Conservation (phyloP, 1,140 invertebrate genomes). For the Temnothorax nylanderi region DNA sequence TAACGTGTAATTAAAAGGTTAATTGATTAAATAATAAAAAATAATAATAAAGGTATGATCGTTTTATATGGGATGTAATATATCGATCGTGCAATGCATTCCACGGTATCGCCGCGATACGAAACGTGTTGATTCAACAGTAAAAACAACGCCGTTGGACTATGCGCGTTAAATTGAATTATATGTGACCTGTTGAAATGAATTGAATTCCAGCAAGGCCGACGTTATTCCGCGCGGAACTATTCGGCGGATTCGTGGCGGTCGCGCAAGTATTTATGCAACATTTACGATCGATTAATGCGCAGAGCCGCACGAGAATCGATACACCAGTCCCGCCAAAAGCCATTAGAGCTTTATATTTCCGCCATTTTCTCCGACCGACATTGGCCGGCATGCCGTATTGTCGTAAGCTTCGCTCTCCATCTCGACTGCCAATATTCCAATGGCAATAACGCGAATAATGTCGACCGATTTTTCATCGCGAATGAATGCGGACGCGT, state of each 20-base stretch:
- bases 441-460: conserved; percentile 59
- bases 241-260: conserved; percentile 42
- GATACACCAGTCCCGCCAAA: conserved; percentile 46
- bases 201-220: conserved; percentile 47
- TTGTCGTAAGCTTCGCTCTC: conserved; percentile 26
- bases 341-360: conserved; percentile 58
- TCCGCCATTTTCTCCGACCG: conserved; percentile 56
- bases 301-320: conserved; percentile 19
- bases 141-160: conserved; percentile 32
- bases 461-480: conserved; percentile 50
- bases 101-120: not conserved
- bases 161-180: conserved; percentile 53
- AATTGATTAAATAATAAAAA: not conserved
- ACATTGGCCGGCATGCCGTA: conserved; percentile 30
- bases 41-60: not conserved
- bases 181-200: conserved; percentile 45
- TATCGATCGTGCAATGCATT: not conserved
- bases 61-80: too few species aligned
- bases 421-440: conserved; percentile 52
- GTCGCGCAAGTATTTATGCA: conserved; percentile 55
- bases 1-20: not conserved
- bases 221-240: conserved; percentile 37
- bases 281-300: conserved; percentile 62
- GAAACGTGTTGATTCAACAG: conserved; percentile 13
- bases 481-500: not conserved